Evolutionary conservation across 2,113 vertebrate species (phyloP), one percentile per base, ranked within the genome.

Genomic region (Lasiurus cinereus): DNA sequence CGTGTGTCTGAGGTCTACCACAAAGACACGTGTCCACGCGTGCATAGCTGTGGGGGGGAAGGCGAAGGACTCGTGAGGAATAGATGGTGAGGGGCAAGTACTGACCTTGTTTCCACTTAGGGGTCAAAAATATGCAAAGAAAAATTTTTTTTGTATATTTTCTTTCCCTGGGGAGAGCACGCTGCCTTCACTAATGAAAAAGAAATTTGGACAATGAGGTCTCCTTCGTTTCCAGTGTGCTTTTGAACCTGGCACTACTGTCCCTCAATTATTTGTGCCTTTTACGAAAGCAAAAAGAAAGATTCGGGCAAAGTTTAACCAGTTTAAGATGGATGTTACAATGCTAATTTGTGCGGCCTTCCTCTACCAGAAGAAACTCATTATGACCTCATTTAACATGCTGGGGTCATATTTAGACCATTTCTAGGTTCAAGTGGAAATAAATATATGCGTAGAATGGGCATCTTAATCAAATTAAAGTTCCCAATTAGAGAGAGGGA

Each of bases 381-480:
- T 97, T 97, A 97, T 15, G 78, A 88, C 92, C 96, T 97, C 95
- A 90, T 97, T 98, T 97, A 97, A 95, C 91, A 97, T 96, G 97
- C 98, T 96, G 91, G 97, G 98, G 98, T 94, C 76, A 96, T 91
- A 96, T 98, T 97, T 94, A 97, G 96, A 95, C 93, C 29, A 8
- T 94, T 97, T 24, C 2, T 94, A 93, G 96, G 90, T 96, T 98
- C 83, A 96, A 95, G 97, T 95, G 0, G 0, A 97, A 98, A 98
- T 97, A 98, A 97, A 97, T 97, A 96, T 85, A 97, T 95, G 93
- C 97, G 96, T 95, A 98, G 84, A 98, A 97, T 92, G 97, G 95
- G 93, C 97, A 96, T 98, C 98, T 98, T 98, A 98, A 98, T 98
- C 98, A 98, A 98, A 98, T 97, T 98, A 98, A 97, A 95, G 96